Base-by-base conservation (phyloP, 1,140 invertebrate genomes). In the Holotrichia oblita region DNA sequence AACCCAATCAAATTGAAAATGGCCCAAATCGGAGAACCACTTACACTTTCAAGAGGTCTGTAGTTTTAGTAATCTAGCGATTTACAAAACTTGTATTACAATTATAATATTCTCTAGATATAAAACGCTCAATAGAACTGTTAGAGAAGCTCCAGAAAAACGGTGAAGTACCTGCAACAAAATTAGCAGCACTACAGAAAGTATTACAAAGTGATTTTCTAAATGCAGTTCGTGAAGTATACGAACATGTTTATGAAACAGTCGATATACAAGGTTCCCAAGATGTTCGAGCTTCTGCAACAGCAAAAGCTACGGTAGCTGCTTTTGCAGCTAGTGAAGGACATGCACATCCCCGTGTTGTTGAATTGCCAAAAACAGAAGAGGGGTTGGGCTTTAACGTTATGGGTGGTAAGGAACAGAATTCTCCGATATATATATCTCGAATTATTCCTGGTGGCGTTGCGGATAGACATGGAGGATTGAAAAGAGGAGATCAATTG, bases 331-430 rank as follows among this genome's bases (percentile, higher is more conserved):
- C 98, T 3, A 98, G 97, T 83, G 98, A 99, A 90, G 98, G 98
- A 6, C 98, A 99, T 87, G 97, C 98, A 55, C 99, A 99, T 90
- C 99, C 99, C 12, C 88, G 99, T 82, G 97, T 99, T 0, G 97
- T 99, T 0, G 98, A 99, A 88, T 89, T 99, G 2, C 98, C 98
- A 12, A 99, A 99, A 89, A 99, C 98, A 0, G 98, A 99, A 82
- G 98, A 99, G 90, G 98, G 98, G 3, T 90, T 99, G 22, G 99
- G 99, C 2, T 99, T 99, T 86, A 99, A 99, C 89, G 98, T 99
- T 0, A 99, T 99, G 97, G 98, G 98, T 73, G 98, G 98, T 4
- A 97, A 98, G 85, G 98, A 99, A 87, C 98, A 99, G 88, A 99
- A 99, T 88, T 99, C 98, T 0, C 98, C 99, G 0, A 99, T 99